Base-by-base conservation (phyloP, 2,113 vertebrate species). In the Triplophysa rosa region DNA sequence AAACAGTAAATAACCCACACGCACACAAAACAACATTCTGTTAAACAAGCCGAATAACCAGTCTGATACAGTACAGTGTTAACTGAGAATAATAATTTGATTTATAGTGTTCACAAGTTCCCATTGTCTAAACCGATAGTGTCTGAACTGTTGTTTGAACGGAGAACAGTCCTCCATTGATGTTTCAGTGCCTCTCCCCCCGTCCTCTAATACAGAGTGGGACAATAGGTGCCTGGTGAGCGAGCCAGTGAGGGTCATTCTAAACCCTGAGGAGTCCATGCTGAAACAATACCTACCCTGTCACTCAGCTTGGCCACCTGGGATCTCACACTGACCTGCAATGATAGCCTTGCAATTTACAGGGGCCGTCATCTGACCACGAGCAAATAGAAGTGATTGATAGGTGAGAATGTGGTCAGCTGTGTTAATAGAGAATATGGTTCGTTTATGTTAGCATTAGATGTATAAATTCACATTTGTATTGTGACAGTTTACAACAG, bases 81-180 rank as follows among this genome's bases (percentile, higher is more conserved):
- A 71, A 61, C n/a, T 73, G 59, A 40, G 45, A 58, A 75, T 52
- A 78, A 70, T 70, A 21, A 68, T 54, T 59, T 58, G 52, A 66
- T 75, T 82, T 75, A 59, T 29, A 47, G 47, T 72, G 64, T 81
- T 66, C 78, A 89, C 83, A 88, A 81, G 67, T 45, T 69, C 79
- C 79, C 86, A 89, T 87, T 92, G 90, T 92, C 49, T 79, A 80
- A 42, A 26, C 19, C 45, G 14, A 16, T 69, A 78, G 79, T 68
- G 65, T 52, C 71, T 68, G 73, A 70, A 83, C 67, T 54, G 66
- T 76, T 81, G 82, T 88, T 49, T 79, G 75, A 66, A 74, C 76
- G 65, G 42, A 74, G 19, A 81, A 90, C 87, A 90, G 82, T 89
- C 67, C 88, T 61, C 78, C 68, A 89, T 84, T 88, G 87, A 89